Percentiles rank a stretch among this genome's conserved stretches.
These are phyloP conservation scores for Piezodorus guildinii DNA, from an alignment of 1,140 invertebrate genomes.

Conservation along the genomic window DNA sequence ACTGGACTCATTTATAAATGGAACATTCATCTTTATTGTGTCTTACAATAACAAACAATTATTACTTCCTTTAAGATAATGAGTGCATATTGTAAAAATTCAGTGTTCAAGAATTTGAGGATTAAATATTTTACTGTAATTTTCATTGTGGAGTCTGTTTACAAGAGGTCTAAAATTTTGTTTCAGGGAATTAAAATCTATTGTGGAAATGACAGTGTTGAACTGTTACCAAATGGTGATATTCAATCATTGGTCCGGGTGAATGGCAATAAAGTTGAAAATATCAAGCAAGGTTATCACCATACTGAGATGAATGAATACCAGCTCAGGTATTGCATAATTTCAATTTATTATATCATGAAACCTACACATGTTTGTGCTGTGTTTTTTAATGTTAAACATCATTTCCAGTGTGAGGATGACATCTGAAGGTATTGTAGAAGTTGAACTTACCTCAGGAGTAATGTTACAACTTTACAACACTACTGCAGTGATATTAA, in stretches of 20 bases:
- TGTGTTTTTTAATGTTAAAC: too few species aligned
- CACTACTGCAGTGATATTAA: slow-evolving; percentile 29
- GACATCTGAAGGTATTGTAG: slow-evolving; percentile 26
- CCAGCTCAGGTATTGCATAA: neutral
- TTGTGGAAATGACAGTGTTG: neutral
- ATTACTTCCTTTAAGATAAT: too few species aligned
- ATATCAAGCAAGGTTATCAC: slow-evolving; percentile 9
- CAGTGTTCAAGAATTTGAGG: too few species aligned
- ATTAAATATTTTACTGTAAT: too few species aligned
- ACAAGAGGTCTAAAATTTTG: too few species aligned
- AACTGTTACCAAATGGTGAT: slow-evolving; percentile 3
- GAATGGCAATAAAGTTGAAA: slow-evolving; percentile 18
- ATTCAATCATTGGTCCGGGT: neutral
- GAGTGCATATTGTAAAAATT: too few species aligned
- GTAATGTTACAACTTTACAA: slow-evolving; percentile 30
- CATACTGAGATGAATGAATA: neutral
- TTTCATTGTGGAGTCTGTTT: too few species aligned
- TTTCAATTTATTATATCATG: too few species aligned
- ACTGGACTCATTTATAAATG: too few species aligned
- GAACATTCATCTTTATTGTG: too few species aligned
- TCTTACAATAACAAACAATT: too few species aligned
- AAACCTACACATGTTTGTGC: too few species aligned
- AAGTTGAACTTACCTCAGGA: slow-evolving; percentile 29
- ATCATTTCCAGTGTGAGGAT: slow-evolving; percentile 22
- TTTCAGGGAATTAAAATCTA: slow-evolving; percentile 2